Conservation (phyloP, 1,140 invertebrate genomes). For the Sitodiplosis mosellana region DNA sequence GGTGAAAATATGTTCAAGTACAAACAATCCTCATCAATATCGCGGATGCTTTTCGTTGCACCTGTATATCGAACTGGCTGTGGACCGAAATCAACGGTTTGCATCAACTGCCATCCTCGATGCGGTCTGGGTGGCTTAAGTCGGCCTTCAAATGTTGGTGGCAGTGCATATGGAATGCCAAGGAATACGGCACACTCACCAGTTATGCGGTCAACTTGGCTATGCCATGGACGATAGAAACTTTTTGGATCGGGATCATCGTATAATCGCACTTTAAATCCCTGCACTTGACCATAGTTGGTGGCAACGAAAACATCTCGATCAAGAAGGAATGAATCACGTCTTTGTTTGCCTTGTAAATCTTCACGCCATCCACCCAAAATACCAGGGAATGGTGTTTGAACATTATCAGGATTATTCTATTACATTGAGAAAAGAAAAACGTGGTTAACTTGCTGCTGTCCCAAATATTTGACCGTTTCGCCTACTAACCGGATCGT, state of each 20-base stretch:
- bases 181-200: slow-evolving; percentile 61
- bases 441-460: too few relatives aligned
- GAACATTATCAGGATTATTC: slow-evolving; percentile 35
- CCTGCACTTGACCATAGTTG: slow-evolving; percentile 59
- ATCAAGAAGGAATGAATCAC: slow-evolving; percentile 46
- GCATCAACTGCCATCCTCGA: slow-evolving; percentile 63
- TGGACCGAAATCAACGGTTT: slow-evolving; percentile 78
- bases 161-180: slow-evolving; percentile 80
- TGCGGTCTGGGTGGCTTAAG: slow-evolving; percentile 64
- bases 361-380: slow-evolving; percentile 64
- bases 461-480: too few relatives aligned
- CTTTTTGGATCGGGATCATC: slow-evolving; percentile 60
- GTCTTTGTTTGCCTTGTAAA: slow-evolving; percentile 55
- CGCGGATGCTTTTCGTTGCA: slow-evolving; percentile 58
- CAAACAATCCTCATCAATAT: slow-evolving; percentile 88
- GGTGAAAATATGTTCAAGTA: slow-evolving; percentile 90
- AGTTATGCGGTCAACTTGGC: slow-evolving; percentile 53
- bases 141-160: slow-evolving; percentile 61
- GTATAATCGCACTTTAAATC: slow-evolving; percentile 63
- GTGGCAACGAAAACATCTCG: slow-evolving; percentile 58
- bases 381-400: slow-evolving; percentile 48
- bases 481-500: slow-evolving; percentile 40
- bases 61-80: slow-evolving; percentile 69
- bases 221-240: slow-evolving; percentile 50
- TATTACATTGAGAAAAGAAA: slow-evolving; percentile 14